Conservation (phyloP, 2,113 vertebrate genomes). For the Cathartes aura region DNA sequence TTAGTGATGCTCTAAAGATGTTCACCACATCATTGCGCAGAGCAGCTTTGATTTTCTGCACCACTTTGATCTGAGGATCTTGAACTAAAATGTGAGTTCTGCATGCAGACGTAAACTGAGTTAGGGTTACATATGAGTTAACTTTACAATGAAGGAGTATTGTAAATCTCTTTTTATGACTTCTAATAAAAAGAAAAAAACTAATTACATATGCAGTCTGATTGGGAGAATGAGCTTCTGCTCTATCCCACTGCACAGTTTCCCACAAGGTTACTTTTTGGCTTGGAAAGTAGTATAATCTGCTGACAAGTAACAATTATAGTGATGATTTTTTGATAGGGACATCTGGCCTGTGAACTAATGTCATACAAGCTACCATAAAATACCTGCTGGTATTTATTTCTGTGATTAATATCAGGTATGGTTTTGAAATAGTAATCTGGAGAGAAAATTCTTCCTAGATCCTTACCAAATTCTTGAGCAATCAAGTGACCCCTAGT, state of each 20-base stretch:
- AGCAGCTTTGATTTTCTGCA: not conserved
- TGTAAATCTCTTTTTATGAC: not conserved
- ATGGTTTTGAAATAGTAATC: not conserved
- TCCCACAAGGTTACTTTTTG: not conserved
- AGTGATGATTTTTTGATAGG: not conserved
- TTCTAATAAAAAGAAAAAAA: not conserved
- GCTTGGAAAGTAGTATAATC: not conserved
- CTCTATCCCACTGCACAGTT: not conserved
- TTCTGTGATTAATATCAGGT: not conserved
- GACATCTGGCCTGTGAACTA: not conserved
- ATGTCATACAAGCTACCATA: not conserved
- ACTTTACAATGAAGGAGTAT: not conserved
- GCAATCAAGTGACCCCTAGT: not conserved
- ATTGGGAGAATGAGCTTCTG: not conserved
- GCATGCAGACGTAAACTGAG: not conserved
- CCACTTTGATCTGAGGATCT: not conserved
- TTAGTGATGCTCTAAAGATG: not conserved
- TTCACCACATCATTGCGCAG: not conserved
- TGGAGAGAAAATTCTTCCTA: not conserved
- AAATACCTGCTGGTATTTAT: not conserved
- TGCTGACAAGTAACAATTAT: not conserved
- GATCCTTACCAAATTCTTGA: not conserved
- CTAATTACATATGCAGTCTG: not conserved
- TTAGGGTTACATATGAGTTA: not conserved
- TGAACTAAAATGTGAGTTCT: not conserved